These are phyloP conservation scores for Drosophila neocordata DNA, from an alignment of 1,140 invertebrate species.

Conservation along the genomic window DNA sequence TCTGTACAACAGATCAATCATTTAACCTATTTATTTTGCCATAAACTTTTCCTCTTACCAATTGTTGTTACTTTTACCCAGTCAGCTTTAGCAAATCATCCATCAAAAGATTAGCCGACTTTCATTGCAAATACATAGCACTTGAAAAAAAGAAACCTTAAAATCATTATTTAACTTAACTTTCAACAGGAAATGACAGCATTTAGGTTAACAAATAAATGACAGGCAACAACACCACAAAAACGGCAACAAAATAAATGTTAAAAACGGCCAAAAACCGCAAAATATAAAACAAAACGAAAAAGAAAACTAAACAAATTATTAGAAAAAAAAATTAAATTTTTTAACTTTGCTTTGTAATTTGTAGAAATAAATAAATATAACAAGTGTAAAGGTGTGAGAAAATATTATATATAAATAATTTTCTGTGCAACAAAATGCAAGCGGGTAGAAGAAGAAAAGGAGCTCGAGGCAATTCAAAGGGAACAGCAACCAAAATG, in stretches of 20 bases:
- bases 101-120: slow-evolving; percentile 7
- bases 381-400: slow-evolving; percentile 72
- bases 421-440: slow-evolving; percentile 47
- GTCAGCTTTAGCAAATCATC: background rate
- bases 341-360: slow-evolving; percentile 39
- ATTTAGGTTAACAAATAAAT: slow-evolving; percentile 61
- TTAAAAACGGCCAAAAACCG: slow-evolving; percentile 34
- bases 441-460: slow-evolving; percentile 69
- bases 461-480: slow-evolving; percentile 54
- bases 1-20: background rate
- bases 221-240: slow-evolving; percentile 39
- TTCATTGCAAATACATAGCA: slow-evolving; percentile 29
- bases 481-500: background rate
- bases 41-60: background rate
- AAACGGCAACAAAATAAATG: slow-evolving; percentile 41
- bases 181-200: slow-evolving; percentile 71
- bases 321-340: slow-evolving; percentile 21
- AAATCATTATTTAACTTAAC: slow-evolving; percentile 52
- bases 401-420: slow-evolving; percentile 50
- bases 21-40: background rate
- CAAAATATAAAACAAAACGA: slow-evolving; percentile 20
- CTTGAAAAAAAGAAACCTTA: slow-evolving; percentile 24
- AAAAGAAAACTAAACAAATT: slow-evolving; percentile 31
- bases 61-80: background rate
- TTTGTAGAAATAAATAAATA: slow-evolving; percentile 52